Evolutionary conservation across 1,140 invertebrate genomes (phyloP).

Genomic region (Lepidurus couesii): DNA sequence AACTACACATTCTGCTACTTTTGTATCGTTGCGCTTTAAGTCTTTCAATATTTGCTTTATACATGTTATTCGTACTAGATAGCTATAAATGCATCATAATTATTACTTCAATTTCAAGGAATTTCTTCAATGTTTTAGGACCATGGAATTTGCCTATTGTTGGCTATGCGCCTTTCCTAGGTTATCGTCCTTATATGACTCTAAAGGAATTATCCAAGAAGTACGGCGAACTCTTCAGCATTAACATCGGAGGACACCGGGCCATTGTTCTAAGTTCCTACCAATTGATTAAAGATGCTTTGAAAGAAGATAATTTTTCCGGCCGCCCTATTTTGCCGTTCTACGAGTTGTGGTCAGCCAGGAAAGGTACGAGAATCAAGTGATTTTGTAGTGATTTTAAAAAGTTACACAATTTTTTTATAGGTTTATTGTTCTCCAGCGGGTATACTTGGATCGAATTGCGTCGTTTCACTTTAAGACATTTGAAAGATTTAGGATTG

Average conservation of each 20-base stretch:
- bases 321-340: slow-evolving; percentile 3
- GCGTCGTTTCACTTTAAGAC: slow-evolving; percentile 36
- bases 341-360: too few relatives aligned
- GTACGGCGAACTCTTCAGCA: slow-evolving; percentile 33
- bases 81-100: too few relatives aligned
- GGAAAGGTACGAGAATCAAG: too few relatives aligned
- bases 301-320: slow-evolving; percentile 34
- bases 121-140: neutral
- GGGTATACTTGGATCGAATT: slow-evolving; percentile 37
- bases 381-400: too few relatives aligned
- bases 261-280: slow-evolving; percentile 28
- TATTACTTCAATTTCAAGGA: too few relatives aligned
- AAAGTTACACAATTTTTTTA: neutral
- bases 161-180: slow-evolving; percentile 23
- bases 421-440: slow-evolving; percentile 35
- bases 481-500: slow-evolving; percentile 38
- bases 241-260: slow-evolving; percentile 24
- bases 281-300: slow-evolving; percentile 29
- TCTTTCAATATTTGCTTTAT: too few relatives aligned
- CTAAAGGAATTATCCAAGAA: slow-evolving; percentile 34
- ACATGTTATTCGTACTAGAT: too few relatives aligned
- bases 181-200: neutral
- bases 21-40: too few relatives aligned
- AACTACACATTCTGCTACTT: too few relatives aligned
- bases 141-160: slow-evolving; percentile 24